These are phyloP conservation scores for Notothenia rossii DNA, from an alignment of 2,113 vertebrate species.

Conservation along the genomic window DNA sequence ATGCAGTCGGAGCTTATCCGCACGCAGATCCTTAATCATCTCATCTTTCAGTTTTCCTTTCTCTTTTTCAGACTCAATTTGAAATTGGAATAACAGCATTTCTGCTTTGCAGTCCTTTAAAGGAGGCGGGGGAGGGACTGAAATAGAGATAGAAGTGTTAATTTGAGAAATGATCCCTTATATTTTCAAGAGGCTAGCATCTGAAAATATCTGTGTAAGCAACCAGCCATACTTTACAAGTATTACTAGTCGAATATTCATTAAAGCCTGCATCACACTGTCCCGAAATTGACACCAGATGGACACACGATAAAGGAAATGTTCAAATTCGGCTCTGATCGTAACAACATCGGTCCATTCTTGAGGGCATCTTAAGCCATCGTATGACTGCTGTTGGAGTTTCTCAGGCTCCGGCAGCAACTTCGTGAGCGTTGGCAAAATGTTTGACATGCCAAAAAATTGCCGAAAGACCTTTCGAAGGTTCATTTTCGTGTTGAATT, in stretches of 20 bases:
- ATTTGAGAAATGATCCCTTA: not conserved
- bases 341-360: no score
- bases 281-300: no score
- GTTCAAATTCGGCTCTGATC: no score
- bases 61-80: slow-evolving; percentile 29
- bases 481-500: no score
- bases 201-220: not conserved
- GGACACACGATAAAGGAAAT: no score
- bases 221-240: not conserved
- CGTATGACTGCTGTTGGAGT: no score
- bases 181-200: slow-evolving; percentile 6
- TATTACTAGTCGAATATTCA: not conserved
- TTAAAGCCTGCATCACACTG: no score
- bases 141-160: not conserved
- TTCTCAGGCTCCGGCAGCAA: no score
- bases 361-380: no score
- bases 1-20: slow-evolving; percentile 28
- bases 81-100: slow-evolving; percentile 7
- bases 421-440: no score
- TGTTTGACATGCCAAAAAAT: no score
- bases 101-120: slow-evolving; percentile 2
- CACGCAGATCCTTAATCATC: slow-evolving; percentile 24
- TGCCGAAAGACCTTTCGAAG: no score
- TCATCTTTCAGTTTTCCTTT: slow-evolving; percentile 19
- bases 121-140: not conserved